Conservation (phyloP, 1,140 invertebrate species). For the Atta colombica region DNA sequence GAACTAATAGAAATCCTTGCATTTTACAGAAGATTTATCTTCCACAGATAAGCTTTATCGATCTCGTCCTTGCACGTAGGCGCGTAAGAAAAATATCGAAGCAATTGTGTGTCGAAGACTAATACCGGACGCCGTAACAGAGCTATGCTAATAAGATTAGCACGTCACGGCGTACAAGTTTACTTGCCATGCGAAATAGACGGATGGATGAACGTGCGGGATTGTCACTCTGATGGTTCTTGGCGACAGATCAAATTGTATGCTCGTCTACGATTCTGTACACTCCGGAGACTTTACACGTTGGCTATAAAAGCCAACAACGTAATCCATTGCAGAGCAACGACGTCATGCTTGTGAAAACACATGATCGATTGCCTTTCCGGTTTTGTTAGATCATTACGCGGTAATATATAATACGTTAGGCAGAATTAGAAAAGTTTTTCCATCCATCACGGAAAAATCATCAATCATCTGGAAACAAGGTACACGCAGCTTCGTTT, state of each 20-base stretch:
- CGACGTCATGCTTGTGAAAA: conserved; percentile 43
- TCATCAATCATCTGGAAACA: background rate
- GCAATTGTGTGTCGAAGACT: background rate
- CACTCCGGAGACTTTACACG: conserved; percentile 5
- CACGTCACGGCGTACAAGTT: conserved; percentile 10
- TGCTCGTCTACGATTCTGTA: background rate
- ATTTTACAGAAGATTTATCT: background rate
- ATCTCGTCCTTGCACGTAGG: background rate
- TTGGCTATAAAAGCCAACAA: conserved; percentile 52
- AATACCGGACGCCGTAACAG: conserved; percentile 30
- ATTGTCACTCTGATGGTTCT: conserved; percentile 38
- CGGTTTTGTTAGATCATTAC: background rate
- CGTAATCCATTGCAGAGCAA: conserved; percentile 47
- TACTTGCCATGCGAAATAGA: conserved; percentile 22
- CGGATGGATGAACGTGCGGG: background rate
- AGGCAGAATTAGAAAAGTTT: conserved; percentile 17
- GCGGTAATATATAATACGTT: background rate
- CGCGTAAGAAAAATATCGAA: conserved; percentile 25
- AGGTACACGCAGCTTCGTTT: too few relatives aligned
- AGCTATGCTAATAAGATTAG: conserved; percentile 69
- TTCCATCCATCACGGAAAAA: conserved; percentile 4
- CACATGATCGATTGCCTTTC: conserved; percentile 24
- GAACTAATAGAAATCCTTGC: background rate
- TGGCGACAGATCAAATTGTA: conserved; percentile 50
- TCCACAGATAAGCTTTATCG: background rate